Evolutionary conservation across 2,797 vertebrate species (phyloP).

Genomic region (Masticophis lateralis): DNA sequence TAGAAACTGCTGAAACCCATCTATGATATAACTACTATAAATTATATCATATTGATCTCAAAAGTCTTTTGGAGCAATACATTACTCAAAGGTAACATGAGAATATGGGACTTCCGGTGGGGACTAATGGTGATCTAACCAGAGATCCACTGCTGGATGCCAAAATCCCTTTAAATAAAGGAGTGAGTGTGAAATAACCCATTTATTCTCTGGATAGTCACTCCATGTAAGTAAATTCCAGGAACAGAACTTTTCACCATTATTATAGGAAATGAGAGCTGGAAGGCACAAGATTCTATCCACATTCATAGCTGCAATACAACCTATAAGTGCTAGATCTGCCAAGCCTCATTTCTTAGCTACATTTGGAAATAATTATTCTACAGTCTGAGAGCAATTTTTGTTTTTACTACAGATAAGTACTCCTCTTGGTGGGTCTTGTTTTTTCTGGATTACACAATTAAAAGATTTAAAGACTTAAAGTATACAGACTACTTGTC

Average conservation of each 20-base stretch:
- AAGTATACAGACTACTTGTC: neutral
- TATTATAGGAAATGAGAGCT: neutral
- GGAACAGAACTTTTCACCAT: neutral
- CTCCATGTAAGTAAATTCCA: neutral
- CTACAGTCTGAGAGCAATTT: neutral
- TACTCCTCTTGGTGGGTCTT: neutral
- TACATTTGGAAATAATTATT: neutral
- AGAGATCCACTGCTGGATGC: neutral
- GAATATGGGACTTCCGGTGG: neutral
- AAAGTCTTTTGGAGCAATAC: neutral
- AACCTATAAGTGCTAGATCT: neutral
- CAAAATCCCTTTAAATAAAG: neutral
- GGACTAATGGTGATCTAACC: neutral
- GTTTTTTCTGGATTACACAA: neutral
- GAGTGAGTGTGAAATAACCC: neutral
- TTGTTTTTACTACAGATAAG: neutral
- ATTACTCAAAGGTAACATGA: neutral
- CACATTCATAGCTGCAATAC: neutral
- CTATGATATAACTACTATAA: neutral
- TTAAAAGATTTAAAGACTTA: neutral
- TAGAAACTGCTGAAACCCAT: no score
- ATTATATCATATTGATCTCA: neutral
- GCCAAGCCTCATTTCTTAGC: neutral
- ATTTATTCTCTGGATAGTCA: neutral
- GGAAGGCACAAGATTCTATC: neutral